Evolutionary conservation across 2,113 vertebrate genomes (phyloP).

Genomic region (Eleginops maclovinus): DNA sequence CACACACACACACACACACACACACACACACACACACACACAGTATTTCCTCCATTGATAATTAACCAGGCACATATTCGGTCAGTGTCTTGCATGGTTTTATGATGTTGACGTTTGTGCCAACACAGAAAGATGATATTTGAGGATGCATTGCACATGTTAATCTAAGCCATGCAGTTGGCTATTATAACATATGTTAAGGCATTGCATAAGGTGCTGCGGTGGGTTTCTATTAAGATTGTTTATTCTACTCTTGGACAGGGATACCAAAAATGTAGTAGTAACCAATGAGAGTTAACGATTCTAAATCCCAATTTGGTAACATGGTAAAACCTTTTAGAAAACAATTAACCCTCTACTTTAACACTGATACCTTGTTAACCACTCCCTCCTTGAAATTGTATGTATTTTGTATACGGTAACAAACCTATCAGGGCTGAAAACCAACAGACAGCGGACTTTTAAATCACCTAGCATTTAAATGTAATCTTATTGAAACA

Average conservation of each 20-base stretch:
- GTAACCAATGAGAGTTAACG: no score
- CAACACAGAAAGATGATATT: neutral
- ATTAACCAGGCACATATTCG: slow-evolving; percentile 53
- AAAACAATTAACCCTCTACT: no score
- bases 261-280: no score
- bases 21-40: slow-evolving; percentile 7
- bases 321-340: no score
- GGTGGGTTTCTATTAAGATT: no score
- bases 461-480: no score
- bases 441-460: neutral
- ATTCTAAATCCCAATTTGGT: no score
- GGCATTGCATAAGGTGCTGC: neutral
- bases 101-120: neutral
- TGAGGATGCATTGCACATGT: neutral
- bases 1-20: slow-evolving; percentile 10
- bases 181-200: neutral
- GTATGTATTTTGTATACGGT: neutral
- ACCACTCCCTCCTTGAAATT: neutral
- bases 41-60: slow-evolving; percentile 53
- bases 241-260: no score
- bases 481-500: no score
- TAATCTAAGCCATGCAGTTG: no score
- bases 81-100: neutral
- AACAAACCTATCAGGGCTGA: neutral
- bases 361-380: no score